Base-by-base conservation (phyloP, 2,888 invertebrate species). In the Poecilus cupreus region DNA sequence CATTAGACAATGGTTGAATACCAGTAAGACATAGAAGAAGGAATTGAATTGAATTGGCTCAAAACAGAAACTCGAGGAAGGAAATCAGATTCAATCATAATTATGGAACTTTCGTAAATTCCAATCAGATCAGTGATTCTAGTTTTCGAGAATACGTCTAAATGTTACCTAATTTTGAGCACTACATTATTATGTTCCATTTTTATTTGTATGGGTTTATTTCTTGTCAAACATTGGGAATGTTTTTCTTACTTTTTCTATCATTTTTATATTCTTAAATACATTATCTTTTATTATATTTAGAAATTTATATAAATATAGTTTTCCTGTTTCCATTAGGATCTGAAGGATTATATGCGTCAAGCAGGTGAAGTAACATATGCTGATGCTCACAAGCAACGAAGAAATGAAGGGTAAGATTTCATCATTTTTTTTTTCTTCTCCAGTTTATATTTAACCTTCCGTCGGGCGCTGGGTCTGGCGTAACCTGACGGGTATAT, bases 321-420 rank as follows among this genome's bases (percentile, higher is more conserved):
- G 16, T 75, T 74, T 83, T 84, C 85, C 86, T 86, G 87, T 88
- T 85, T 87, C 87, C 89, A 89, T 85, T 91, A 98, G 98, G 98
- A 98, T 91, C 92, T 99, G 90, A 99, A 99, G 92, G 99, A 99
- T 92, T 97, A 97, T 90, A 98, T 99, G 98, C 94, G 99, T 86
- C 97, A 97, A 90, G 97, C 98, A 85, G 98, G 98, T 83, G 99
- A 99, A 92, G 98, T 99, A 11, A 98, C 98, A 37, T 99, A 98
- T 89, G 98, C 99, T 86, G 99, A 94, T 90, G 99, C 98, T n/a
- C 98, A 99, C 88, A 98, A 98, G 88, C 96, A 96, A 87, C 94
- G 96, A 84, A 93, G 96, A 85, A 98, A 98, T 91, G 97, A 97
- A 91, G 97, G 97, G 96, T 97, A 89, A 92, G 92, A 2, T 89